These are phyloP conservation scores for Lepidochrysops patricia DNA, from an alignment of 2,888 invertebrate species.

Conservation along the genomic window DNA sequence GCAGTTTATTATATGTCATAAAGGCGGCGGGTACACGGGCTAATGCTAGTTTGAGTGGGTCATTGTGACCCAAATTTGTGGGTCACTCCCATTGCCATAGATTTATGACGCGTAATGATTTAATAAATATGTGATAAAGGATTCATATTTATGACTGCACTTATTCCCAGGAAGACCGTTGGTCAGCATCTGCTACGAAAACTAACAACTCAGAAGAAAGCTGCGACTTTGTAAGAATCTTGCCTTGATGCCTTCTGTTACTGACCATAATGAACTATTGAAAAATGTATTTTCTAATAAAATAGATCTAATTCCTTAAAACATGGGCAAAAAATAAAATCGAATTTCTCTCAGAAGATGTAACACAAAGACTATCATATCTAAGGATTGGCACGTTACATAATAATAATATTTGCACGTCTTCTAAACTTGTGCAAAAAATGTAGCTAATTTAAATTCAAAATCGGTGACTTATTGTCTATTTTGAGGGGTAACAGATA, in stretches of 20 bases:
- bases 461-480: conserved; percentile 3
- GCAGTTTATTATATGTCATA: conserved; percentile 67
- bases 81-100: conserved; percentile 65
- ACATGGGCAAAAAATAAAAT: background rate
- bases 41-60: conserved; percentile 57
- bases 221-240: too few relatives aligned
- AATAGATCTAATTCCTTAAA: background rate
- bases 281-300: too few relatives aligned
- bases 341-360: background rate
- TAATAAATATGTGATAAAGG: conserved; percentile 57
- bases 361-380: background rate
- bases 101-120: conserved; percentile 65
- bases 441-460: background rate
- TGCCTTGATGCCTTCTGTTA: too few relatives aligned
- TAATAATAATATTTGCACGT: background rate
- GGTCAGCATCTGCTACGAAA: conserved; percentile 29
- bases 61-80: conserved; percentile 48
- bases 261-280: too few relatives aligned
- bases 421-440: background rate
- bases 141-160: conserved; percentile 54
- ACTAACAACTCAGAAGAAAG: background rate
- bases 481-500: conserved; percentile 1
- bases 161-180: conserved; percentile 34
- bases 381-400: background rate
- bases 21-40: conserved; percentile 46